A percentile compares a stretch with the other conserved stretches of the same genome.
Evolutionary conservation across 37 sponge, comb jelly and placozoan species (phyloP).

Genomic region (Dysidea cf. avara): DNA sequence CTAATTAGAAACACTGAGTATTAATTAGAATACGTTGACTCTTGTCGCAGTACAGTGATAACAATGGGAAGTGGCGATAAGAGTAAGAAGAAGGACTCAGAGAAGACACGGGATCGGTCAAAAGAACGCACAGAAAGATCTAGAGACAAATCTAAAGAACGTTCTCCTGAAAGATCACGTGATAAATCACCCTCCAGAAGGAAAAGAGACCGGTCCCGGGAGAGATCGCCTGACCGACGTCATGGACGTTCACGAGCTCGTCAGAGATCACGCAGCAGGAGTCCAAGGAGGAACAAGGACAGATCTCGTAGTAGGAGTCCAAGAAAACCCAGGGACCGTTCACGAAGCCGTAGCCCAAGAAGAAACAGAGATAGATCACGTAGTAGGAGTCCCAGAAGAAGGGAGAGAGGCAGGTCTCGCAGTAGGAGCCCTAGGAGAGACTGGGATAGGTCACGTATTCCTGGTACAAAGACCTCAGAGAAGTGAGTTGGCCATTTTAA

Average conservation of each 20-base stretch:
- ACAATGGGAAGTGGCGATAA: too few species aligned
- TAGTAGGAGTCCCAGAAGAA: slow-evolving; percentile 26
- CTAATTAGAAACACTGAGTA: too few species aligned
- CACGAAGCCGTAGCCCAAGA: slow-evolving; percentile 1
- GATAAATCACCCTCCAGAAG: too few species aligned
- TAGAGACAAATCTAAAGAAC: too few species aligned
- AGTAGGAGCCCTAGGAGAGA: slow-evolving; percentile 10
- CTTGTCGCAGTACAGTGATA: too few species aligned
- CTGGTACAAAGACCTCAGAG: neutral
- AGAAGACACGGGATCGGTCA: neutral
- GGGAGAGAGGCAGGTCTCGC: slow-evolving; percentile 9
- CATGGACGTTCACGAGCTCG: neutral
- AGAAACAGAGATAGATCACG: neutral
- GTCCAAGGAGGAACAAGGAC: neutral
- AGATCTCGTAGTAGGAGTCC: neutral
- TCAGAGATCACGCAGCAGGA: slow-evolving; percentile 35
- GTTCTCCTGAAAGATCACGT: too few species aligned
- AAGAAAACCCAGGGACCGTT: slow-evolving; percentile 1
- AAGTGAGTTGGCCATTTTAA: neutral
- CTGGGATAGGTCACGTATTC: neutral
- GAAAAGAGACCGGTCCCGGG: slow-evolving; percentile 16
- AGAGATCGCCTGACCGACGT: neutral
- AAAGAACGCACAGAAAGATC: neutral
- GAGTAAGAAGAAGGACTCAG: too few species aligned
- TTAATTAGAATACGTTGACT: too few species aligned